Evolutionary conservation across 2,888 invertebrate species (phyloP), one percentile per base, ranked within the genome.

Genomic region (Standfussiana lucernea): DNA sequence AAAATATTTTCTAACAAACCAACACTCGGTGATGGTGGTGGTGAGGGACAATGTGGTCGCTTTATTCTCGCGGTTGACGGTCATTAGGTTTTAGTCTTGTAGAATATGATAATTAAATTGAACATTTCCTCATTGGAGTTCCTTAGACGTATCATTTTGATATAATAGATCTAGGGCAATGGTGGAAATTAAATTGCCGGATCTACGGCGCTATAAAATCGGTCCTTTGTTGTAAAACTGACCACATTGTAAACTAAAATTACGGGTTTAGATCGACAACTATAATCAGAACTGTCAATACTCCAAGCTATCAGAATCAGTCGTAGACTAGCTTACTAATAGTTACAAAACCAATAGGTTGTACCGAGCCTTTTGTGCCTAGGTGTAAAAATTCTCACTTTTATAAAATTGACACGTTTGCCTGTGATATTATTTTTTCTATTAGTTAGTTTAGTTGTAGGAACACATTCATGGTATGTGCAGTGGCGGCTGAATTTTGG

Each of bases 1-100:
- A 96, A 94, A 94, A 93, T 94, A 91, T 93, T 93, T 93, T 93
- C 91, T 92, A 94, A 95, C 96, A 96, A 96, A 96, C 95, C 96
- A 95, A 96, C 96, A 96, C 95, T 93, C 83, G 86, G 90, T 90
- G 90, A 75, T 80, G 89, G 86, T 89, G 88, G 90, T 85, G 90
- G 92, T 91, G 91, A 86, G 89, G 88, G 93, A 90, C 91, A 90
- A 91, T 94, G 95, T 94, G 94, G 93, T 93, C 91, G 90, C 89
- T 89, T 87, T 82, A 85, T 87, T 92, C 75, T 83, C 72, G 85
- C 79, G 86, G 86, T 88, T 86, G 87, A 80, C 79, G 85, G 82
- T 86, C 88, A 83, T 88, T 87, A 88, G 88, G 78, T 88, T 72
- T 86, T 91, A 91, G 88, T 88, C 84, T 83, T 77, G 80, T 84